A percentile compares a stretch with the other conserved stretches of the same genome.
These are phyloP conservation scores for Xenentodon cancila DNA, from an alignment of 2,797 vertebrate genomes.

Conservation along the genomic window DNA sequence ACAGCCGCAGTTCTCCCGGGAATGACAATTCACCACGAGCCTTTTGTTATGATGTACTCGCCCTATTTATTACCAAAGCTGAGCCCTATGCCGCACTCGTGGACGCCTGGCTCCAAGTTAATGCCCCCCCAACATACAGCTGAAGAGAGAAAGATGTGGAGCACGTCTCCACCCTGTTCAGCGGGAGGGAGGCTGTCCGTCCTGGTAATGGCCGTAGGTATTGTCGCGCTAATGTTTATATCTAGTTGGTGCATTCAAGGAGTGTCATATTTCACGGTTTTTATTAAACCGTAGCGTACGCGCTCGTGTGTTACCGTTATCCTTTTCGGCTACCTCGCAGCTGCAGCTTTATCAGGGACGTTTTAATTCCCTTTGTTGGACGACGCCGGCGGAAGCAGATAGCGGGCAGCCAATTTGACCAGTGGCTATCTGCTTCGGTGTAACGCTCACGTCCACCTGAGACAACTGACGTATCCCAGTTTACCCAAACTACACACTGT, in stretches of 20 bases:
- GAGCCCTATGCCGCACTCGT: background rate
- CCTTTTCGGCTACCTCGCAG: background rate
- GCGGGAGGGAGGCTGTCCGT: slow-evolving; percentile 47
- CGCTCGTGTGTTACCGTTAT: background rate
- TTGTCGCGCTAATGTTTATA: slow-evolving; percentile 35
- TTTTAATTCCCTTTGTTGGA: slow-evolving; percentile 63
- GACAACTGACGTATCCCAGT: background rate
- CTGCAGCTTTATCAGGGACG: slow-evolving; percentile 10
- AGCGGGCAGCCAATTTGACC: slow-evolving; percentile 42
- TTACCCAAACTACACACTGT: background rate
- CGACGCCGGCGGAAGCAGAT: slow-evolving; percentile 35
- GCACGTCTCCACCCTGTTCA: slow-evolving; percentile 68
- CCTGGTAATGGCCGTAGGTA: slow-evolving; percentile 61
- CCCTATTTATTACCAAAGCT: background rate
- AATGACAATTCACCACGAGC: slow-evolving; percentile 16
- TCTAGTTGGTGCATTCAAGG: background rate
- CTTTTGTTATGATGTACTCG: slow-evolving; percentile 13
- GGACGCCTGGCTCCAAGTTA: background rate
- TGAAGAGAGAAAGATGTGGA: slow-evolving; percentile 7
- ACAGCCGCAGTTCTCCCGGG: slow-evolving; percentile 34
- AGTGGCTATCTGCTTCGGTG: slow-evolving; percentile 16
- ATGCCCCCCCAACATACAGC: slow-evolving; percentile 19
- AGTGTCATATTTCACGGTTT: rapidly evolving
- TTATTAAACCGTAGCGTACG: rapidly evolving
- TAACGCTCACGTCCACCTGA: background rate